A percentile compares a stretch with the other conserved stretches of the same genome.
phyloP scores from a whole-genome alignment of 1,140 invertebrate species.

The Drosophila repleta region DNA sequence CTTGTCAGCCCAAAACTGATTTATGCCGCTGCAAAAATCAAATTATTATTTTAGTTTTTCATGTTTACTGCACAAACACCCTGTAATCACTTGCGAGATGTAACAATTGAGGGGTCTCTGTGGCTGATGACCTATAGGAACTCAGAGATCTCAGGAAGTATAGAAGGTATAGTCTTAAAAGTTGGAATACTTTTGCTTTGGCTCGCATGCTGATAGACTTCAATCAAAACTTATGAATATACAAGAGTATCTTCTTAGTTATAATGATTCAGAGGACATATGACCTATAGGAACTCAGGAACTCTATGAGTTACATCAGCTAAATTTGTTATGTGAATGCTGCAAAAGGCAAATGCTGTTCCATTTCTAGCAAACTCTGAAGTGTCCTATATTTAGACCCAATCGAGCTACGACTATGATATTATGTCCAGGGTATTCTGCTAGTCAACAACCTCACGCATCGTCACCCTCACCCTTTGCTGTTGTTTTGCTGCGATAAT shows the following conservation, averaged over 20 bases:
- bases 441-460: not conserved
- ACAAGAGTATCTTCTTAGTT: not conserved
- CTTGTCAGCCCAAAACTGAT: constrained; percentile 53
- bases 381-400: not conserved
- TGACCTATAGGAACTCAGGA: no score
- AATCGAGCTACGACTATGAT: not conserved
- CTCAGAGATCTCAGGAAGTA: no score
- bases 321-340: no score
- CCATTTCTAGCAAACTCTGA: no score
- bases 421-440: not conserved
- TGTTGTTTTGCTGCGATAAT: constrained; percentile 9
- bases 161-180: no score
- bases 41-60: constrained; percentile 47
- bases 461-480: constrained; percentile 15
- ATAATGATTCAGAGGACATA: no score
- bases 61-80: constrained; percentile 7
- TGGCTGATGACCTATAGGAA: no score
- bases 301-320: no score
- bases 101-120: no score
- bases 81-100: constrained; percentile 4
- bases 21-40: constrained; percentile 60
- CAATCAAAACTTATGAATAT: not conserved
- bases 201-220: no score
- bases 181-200: no score
- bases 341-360: no score